Base-by-base conservation (phyloP, 2,888 invertebrate species). In the Biston stratarius region DNA sequence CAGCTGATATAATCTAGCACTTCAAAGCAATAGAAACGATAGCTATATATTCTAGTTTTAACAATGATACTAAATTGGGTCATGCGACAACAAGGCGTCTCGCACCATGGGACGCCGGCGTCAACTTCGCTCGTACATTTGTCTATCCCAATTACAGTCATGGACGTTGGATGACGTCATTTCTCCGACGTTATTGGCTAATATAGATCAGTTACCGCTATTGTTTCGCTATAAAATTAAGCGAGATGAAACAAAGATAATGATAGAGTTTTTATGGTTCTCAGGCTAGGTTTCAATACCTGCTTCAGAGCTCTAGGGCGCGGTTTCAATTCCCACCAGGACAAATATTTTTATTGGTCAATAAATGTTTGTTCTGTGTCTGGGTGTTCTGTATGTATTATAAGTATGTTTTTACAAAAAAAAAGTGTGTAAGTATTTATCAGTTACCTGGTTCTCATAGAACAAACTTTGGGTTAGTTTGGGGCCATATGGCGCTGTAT, bases 51-150 rank as follows among this genome's bases (percentile, higher is more conserved):
- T 48, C 5, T 24, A 34, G 1, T 10, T 33, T 47, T 36, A 47
- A 56, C 45, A 45, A 44, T 34, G 1, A 12, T 24, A 61, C 40
- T 40, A 49, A 72, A 74, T 60, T 69, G 36, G 73, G 71, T 67
- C 61, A 73, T 34, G 63, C 70, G 71, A 68, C 71, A 69, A 63
- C 15, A 53, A 49, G 71, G 69, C 74, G 74, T 65, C 71, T 57
- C 49, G 42, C 71, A 51, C 74, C 15, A 64, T 70, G 64, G 73
- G 74, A 62, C 49, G 42, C 44, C 59, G 61, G 67, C 71, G 71
- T 44, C 71, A 11, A 48, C 57, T 61, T 36, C 24, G 52, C 53
- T 55, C 61, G 45, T 55, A 57, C 66, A 72, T 67, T 69, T 71
- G 65, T 67, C 64, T 65, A 55, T 61, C 44, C 67, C 66, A 68